Evolutionary conservation across 1,140 invertebrate species (phyloP).

Genomic region (Megalonaias nervosa): DNA sequence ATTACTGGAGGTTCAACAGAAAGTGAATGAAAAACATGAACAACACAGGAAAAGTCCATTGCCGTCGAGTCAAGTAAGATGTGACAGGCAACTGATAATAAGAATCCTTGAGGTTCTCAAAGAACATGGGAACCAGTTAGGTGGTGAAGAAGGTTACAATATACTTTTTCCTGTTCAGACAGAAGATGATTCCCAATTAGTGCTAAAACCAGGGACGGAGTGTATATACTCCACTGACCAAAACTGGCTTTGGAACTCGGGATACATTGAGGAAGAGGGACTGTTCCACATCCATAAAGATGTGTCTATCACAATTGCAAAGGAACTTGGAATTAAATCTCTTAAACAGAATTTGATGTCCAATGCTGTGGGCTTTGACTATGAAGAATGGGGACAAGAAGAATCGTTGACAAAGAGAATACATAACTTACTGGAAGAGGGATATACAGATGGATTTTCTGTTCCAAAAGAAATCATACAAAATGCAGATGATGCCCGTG

Average conservation of each 20-base stretch:
- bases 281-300: conserved; percentile 40
- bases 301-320: conserved; percentile 27
- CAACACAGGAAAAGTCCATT: conserved; percentile 41
- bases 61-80: background rate
- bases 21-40: background rate
- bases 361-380: conserved; percentile 21
- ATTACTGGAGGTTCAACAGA: background rate
- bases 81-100: conserved; percentile 31
- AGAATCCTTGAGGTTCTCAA: background rate
- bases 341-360: conserved; percentile 33
- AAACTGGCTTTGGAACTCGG: conserved; percentile 42
- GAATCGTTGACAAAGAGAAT: conserved; percentile 52
- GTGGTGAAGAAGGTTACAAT: conserved; percentile 5
- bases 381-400: conserved; percentile 46
- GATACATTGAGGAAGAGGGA: conserved; percentile 40
- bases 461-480: conserved; percentile 64
- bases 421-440: conserved; percentile 28
- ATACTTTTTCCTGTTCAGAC: conserved; percentile 29
- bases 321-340: conserved; percentile 45
- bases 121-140: conserved; percentile 30
- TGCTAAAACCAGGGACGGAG: conserved; percentile 12
- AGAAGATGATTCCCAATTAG: conserved; percentile 19
- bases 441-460: conserved; percentile 59
- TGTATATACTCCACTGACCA: conserved; percentile 39
- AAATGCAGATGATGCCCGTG: conserved; percentile 72